Base-by-base conservation (phyloP, 2,888 invertebrate genomes). In the Lamellibrachia satsuma region DNA sequence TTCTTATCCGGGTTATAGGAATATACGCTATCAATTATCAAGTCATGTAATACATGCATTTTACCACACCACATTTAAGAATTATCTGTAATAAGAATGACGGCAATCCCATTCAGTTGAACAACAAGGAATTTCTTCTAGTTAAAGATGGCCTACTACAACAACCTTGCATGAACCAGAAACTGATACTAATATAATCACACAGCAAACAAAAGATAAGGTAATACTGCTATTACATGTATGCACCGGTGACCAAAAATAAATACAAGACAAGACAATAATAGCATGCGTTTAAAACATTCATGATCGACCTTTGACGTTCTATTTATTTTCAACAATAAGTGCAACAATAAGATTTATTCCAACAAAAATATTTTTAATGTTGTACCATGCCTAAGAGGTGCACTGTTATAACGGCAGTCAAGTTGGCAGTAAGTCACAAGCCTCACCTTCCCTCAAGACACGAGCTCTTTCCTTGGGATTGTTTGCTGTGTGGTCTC, bases 401-500 rank as follows among this genome's bases (percentile, higher is more conserved):
- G 22, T 22, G 22, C 75, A 75, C 55, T 9, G 1, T 1, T 9
- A 55, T 22, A 6, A 75, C 22, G 22, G 75, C 22, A 75, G 22
- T 22, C 75, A 75, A 2, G 75, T 22, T 39, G 39, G 39, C 39
- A 39, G 39, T 39, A 39, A 39, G 39, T 39, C 39, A 39, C 39
- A 39, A 22, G n/a, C 75, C 94, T 92, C 93, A 93, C 96, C 96
- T 96, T 92, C 93, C 93, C 94, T 94, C 3, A 95, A 90, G n/a
- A 96, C 94, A 60, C 96, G 93, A 15, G 94, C 94, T 52, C 93
- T 94, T 93, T 96, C 96, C 91, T 95, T 95, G 7, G 92, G 91
- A 93, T 95, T 96, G 92, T 94, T 94, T 3, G 95, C 95, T 7
- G 96, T 95, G 93, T 96, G 96, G 55, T 95, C 95, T 93, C 95